Evolutionary conservation across 1,140 invertebrate species (phyloP).

Genomic region (Bombus breviceps): DNA sequence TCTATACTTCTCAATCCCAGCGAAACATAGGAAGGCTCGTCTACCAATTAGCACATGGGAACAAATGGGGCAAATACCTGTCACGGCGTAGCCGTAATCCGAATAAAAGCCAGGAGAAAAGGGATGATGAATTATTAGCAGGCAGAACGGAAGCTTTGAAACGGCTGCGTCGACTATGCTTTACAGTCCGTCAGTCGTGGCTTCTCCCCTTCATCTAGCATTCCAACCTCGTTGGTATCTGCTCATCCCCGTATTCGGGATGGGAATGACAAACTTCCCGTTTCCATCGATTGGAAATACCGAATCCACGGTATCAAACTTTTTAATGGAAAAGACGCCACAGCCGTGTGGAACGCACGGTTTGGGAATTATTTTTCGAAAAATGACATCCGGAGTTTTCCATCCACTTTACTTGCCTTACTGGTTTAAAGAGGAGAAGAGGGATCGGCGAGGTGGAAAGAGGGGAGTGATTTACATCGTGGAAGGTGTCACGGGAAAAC

Average conservation of each 20-base stretch:
- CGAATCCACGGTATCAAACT: slow-evolving; percentile 60
- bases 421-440: background rate
- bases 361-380: slow-evolving; percentile 56
- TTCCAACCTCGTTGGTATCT: background rate
- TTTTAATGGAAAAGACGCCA: slow-evolving; percentile 63
- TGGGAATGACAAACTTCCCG: slow-evolving; percentile 44
- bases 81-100: slow-evolving; percentile 18
- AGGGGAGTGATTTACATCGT: slow-evolving; percentile 61
- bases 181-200: slow-evolving; percentile 3
- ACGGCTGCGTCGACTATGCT: background rate
- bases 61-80: slow-evolving; percentile 19
- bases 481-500: slow-evolving; percentile 43
- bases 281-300: slow-evolving; percentile 13
- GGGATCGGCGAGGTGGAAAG: background rate
- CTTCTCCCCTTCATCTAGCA: background rate
- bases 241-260: background rate
- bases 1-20: background rate
- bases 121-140: slow-evolving; percentile 28
- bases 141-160: slow-evolving; percentile 1
- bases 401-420: slow-evolving; percentile 50
- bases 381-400: slow-evolving; percentile 46
- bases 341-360: background rate
- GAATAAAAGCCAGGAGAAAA: slow-evolving; percentile 21
- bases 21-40: background rate
- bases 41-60: slow-evolving; percentile 22